Evolutionary conservation across 2,888 invertebrate genomes (phyloP).

Genomic region (Bembecia ichneumoniformis): DNA sequence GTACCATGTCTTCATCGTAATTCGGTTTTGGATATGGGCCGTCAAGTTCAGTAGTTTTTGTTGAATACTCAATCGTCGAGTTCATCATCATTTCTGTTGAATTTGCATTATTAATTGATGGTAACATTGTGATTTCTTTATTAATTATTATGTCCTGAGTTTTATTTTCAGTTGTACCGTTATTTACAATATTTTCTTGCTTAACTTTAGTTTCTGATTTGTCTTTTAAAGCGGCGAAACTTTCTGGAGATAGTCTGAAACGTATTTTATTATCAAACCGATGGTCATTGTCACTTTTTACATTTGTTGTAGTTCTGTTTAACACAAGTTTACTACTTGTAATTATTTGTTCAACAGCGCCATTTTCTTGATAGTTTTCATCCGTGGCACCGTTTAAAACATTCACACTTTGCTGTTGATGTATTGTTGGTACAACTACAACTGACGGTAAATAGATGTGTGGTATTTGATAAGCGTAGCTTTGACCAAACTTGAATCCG

Average conservation of each 20-base stretch:
- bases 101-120: neutral
- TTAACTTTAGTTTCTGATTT: no score
- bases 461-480: slow-evolving; percentile 19
- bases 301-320: neutral
- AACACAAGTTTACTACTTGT: slow-evolving; percentile 9
- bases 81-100: slow-evolving; percentile 4
- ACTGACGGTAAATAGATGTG: slow-evolving; percentile 23
- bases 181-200: no score
- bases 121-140: neutral
- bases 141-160: no score
- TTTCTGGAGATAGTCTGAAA: neutral
- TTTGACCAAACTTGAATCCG: slow-evolving; percentile 20
- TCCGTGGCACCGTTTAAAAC: slow-evolving; percentile 17
- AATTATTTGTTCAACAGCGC: slow-evolving; percentile 14
- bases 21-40: neutral
- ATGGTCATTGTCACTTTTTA: slow-evolving; percentile 15
- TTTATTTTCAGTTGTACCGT: no score
- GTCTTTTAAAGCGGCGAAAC: no score
- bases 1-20: neutral
- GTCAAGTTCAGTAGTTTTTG: neutral
- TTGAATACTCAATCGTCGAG: slow-evolving; percentile 6
- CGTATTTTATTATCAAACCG: slow-evolving; percentile 2
- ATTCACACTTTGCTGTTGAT: slow-evolving; percentile 27
- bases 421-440: slow-evolving; percentile 26
- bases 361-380: slow-evolving; percentile 21